Evolutionary conservation across 92 coral and sea anemone species (phyloP).

Genomic region (Anthopleura xanthogrammica): DNA sequence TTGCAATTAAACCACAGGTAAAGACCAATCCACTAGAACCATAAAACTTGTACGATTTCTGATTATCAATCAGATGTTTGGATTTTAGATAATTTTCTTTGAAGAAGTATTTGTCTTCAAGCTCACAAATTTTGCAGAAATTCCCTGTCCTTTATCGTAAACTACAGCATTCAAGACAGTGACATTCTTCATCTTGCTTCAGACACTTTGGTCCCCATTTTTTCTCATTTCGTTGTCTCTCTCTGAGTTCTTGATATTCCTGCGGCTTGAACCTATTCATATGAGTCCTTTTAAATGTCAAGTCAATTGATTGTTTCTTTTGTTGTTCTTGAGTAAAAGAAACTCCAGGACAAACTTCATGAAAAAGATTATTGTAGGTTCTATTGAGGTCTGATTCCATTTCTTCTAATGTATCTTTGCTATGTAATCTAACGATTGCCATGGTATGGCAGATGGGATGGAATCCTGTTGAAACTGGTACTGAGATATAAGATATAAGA

Average conservation of each 20-base stretch:
- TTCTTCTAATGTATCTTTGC: constrained; percentile 1
- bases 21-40: constrained; percentile 28
- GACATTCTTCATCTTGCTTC: no score
- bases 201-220: not conserved
- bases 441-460: constrained; percentile 59
- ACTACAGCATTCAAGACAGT: not conserved
- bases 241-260: constrained; percentile 30
- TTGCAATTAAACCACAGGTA: constrained; percentile 30
- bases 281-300: constrained; percentile 29
- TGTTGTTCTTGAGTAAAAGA: not conserved
- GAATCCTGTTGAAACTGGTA: constrained; percentile 45
- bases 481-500: constrained; percentile 21
- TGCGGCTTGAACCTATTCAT: constrained; percentile 28
- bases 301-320: not conserved
- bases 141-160: not conserved
- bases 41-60: not conserved
- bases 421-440: constrained; percentile 25
- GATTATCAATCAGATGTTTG: not conserved
- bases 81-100: constrained; percentile 14
- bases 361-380: constrained; percentile 19
- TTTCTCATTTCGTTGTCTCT: not conserved
- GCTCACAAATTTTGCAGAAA: constrained; percentile 12
- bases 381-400: constrained; percentile 35
- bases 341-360: constrained; percentile 36
- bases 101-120: not conserved